Conservation (phyloP, 92 coral and sea anemone species). For the Epizoanthus scotinus region DNA sequence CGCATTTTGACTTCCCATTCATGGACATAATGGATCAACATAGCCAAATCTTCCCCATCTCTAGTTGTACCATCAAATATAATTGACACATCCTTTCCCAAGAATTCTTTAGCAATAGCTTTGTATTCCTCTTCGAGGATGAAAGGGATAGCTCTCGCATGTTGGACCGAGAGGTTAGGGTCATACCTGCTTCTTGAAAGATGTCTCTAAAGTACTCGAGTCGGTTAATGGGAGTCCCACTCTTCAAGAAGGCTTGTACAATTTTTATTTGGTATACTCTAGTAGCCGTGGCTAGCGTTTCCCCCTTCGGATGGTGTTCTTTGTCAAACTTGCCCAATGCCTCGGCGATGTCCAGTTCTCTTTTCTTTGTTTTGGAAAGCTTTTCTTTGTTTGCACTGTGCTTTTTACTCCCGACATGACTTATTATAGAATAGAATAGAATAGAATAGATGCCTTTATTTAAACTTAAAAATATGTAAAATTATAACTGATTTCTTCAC, state of each 20-base stretch:
- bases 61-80: slow-evolving; percentile 56
- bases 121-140: slow-evolving; percentile 47
- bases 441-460: no score
- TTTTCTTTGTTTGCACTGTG: slow-evolving; percentile 46
- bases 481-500: slow-evolving; percentile 9
- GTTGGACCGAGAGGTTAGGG: slow-evolving; percentile 45
- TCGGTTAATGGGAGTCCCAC: no score
- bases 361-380: slow-evolving; percentile 41
- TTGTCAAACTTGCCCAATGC: slow-evolving; percentile 43
- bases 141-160: slow-evolving; percentile 51
- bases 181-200: slow-evolving; percentile 49
- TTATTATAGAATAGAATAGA: no score
- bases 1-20: slow-evolving; percentile 39
- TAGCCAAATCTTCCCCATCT: slow-evolving; percentile 48
- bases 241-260: slow-evolving; percentile 41
- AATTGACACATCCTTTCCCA: slow-evolving; percentile 36
- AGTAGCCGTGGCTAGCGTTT: slow-evolving; percentile 34
- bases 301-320: slow-evolving; percentile 41
- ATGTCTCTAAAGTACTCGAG: slow-evolving; percentile 44
- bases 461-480: no score
- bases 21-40: slow-evolving; percentile 33
- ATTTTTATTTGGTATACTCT: slow-evolving; percentile 47
- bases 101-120: slow-evolving; percentile 32
- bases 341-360: slow-evolving; percentile 43
- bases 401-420: slow-evolving; percentile 38